These are phyloP conservation scores for Australoheros facetus DNA, from an alignment of 2,797 vertebrate species.

Conservation along the genomic window DNA sequence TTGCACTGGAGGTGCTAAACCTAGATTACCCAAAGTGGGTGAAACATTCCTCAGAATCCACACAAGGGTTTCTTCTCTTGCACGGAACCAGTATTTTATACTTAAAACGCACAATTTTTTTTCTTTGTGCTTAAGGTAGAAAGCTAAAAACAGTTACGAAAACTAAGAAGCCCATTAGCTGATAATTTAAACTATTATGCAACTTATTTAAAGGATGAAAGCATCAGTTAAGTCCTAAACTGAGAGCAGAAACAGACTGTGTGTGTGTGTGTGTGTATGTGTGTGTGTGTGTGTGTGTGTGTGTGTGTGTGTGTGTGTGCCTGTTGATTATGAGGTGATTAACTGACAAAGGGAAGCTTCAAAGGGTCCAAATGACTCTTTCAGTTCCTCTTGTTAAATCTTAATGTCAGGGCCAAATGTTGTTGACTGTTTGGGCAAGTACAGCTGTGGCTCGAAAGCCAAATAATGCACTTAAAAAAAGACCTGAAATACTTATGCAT, in stretches of 20 bases:
- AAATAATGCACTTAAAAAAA: not conserved
- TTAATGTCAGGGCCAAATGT: constrained; percentile 59
- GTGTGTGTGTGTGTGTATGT: not conserved
- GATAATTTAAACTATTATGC: not conserved
- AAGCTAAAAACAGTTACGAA: not conserved
- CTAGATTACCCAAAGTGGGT: not conserved
- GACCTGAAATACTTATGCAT: not conserved
- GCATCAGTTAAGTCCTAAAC: too few relatives aligned
- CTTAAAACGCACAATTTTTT: not conserved
- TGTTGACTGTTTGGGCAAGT: constrained; percentile 24
- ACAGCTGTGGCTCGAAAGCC: not conserved
- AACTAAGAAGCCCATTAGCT: not conserved
- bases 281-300: constrained; percentile 13
- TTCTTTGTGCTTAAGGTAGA: not conserved
- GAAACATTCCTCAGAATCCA: not conserved
- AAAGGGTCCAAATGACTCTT: constrained; percentile 47
- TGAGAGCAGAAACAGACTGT: not conserved
- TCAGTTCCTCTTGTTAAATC: constrained; percentile 66
- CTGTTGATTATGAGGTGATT: constrained; percentile 53
- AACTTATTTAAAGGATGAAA: not conserved
- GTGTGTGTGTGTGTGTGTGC: not conserved
- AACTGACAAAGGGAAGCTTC: constrained; percentile 56
- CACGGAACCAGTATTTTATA: not conserved
- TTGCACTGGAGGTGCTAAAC: not conserved
- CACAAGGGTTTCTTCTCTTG: not conserved